Conservation (phyloP, 2,797 vertebrate genomes). For the Sebastes wilsoni region DNA sequence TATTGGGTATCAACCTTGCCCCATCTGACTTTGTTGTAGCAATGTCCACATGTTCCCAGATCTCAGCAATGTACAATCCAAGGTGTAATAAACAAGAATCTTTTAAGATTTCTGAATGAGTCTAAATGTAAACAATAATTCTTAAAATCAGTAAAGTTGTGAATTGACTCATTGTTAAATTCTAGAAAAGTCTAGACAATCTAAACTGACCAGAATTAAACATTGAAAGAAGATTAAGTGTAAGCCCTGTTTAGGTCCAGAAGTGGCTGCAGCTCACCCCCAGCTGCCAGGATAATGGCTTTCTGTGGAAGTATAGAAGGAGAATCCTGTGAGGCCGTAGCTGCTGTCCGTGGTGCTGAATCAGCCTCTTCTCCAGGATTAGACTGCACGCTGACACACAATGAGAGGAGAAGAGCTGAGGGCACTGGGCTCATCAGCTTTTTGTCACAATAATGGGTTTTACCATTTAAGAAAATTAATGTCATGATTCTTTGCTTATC, state of each 20-base stretch:
- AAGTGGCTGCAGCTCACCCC: not conserved
- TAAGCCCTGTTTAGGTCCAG: not conserved
- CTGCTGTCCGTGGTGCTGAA: slow-evolving; percentile 61
- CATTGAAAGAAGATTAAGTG: not conserved
- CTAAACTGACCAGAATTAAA: not conserved
- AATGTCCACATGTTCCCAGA: no score
- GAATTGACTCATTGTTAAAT: not conserved
- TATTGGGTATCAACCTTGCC: no score
- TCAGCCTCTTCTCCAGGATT: slow-evolving; percentile 39
- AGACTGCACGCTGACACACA: slow-evolving; percentile 23
- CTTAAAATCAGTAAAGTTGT: not conserved
- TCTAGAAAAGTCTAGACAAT: not conserved
- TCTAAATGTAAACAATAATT: no score
- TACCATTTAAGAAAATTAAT: slow-evolving; percentile 32
- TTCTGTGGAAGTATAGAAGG: not conserved
- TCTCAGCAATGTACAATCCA: no score
- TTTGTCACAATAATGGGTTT: slow-evolving; percentile 39
- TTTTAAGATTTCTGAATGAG: no score
- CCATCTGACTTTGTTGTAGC: no score
- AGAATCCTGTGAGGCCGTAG: not conserved
- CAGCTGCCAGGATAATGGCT: not conserved
- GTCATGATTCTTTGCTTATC: slow-evolving; percentile 44
- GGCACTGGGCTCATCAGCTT: not conserved
- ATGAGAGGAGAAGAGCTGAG: slow-evolving; percentile 9
- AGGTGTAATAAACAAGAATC: no score